Conservation (phyloP, 1,140 invertebrate species). For the Lamellibrachia luymesi region DNA sequence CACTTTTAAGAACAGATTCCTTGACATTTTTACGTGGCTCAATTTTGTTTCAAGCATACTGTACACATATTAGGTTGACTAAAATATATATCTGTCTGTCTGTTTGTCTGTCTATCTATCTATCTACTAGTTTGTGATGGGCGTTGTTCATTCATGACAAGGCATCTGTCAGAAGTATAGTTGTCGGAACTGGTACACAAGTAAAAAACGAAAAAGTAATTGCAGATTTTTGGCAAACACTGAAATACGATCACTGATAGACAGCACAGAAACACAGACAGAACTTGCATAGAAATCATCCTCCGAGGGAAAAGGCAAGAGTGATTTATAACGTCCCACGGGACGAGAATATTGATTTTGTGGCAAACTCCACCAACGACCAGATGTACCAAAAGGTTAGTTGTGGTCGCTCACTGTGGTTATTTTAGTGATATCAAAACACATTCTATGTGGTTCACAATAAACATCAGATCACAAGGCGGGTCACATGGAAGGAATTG, state of each 20-base stretch:
- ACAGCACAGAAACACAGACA: neutral
- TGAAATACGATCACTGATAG: neutral
- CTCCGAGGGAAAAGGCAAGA: neutral
- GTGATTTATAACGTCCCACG: neutral
- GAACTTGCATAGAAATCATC: neutral
- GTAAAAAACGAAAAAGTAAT: neutral
- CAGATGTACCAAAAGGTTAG: neutral
- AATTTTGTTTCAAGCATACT: no score
- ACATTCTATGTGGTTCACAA: neutral
- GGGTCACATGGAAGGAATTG: neutral
- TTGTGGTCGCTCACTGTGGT: neutral
- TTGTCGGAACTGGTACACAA: neutral
- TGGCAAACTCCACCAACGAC: neutral
- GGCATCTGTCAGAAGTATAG: neutral
- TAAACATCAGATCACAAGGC: neutral
- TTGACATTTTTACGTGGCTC: no score
- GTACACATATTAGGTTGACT: no score
- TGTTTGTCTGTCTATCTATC: no score
- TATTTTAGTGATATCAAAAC: neutral
- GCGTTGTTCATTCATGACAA: no score
- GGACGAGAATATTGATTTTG: neutral
- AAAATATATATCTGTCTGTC: no score
- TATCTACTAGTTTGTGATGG: no score
- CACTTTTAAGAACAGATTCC: no score
- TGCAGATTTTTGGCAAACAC: conserved; percentile 20